These are phyloP conservation scores for Aeoliscus strigatus DNA, from an alignment of 2,797 vertebrate genomes.

Conservation along the genomic window DNA sequence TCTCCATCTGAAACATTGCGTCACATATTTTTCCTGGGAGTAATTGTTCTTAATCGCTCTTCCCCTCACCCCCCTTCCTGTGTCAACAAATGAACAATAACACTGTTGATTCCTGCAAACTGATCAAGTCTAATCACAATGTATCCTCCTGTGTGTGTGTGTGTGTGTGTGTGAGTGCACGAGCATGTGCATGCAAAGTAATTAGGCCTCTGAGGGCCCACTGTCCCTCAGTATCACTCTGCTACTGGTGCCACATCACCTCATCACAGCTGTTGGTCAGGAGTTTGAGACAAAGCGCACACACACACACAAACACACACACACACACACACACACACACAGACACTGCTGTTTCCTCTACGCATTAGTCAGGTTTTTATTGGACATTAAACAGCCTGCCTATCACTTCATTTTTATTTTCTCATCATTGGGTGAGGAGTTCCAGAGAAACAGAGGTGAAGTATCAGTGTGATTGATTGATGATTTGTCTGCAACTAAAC, in stretches of 20 bases:
- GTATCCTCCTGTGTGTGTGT: constrained; percentile 36
- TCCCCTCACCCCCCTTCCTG: constrained; percentile 13
- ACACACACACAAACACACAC: constrained; percentile 3
- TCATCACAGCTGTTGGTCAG: constrained; percentile 53
- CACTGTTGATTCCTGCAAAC: constrained; percentile 58
- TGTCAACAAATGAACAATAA: constrained; percentile 46
- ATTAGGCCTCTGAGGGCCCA: constrained; percentile 55
- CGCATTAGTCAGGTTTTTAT: no score
- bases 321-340: constrained; percentile 1
- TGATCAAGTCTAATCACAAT: constrained; percentile 56
- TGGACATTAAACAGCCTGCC: no score
- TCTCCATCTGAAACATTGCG: constrained; percentile 5
- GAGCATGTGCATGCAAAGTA: constrained; percentile 12
- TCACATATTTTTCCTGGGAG: neutral
- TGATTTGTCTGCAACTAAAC: no score
- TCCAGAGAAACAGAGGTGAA: no score
- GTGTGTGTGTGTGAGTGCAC: constrained; percentile 15
- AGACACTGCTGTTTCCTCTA: no score
- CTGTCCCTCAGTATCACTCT: constrained; percentile 68
- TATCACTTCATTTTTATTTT: no score
- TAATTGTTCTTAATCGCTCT: constrained; percentile 25
- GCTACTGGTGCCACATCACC: constrained; percentile 68
- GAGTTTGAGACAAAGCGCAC: constrained; percentile 13
- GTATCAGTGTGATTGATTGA: no score
- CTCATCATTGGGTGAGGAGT: no score